phyloP scores from a whole-genome alignment of 2,113 vertebrate genomes.

The Rhinogobius similis region DNA sequence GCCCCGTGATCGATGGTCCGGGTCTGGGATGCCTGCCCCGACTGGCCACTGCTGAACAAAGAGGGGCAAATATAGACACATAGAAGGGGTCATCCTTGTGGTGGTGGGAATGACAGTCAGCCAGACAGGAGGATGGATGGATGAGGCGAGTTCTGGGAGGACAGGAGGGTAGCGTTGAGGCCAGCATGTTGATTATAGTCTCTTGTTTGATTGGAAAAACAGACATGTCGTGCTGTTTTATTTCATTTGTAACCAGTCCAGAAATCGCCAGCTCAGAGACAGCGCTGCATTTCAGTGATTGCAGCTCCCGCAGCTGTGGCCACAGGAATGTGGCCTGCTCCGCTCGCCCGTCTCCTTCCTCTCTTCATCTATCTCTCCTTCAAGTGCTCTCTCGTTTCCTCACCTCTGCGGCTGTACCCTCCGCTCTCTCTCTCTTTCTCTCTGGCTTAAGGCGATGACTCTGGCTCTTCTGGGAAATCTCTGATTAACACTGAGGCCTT shows the following conservation, averaged over 20 bases:
- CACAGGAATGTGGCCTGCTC: slow-evolving; percentile 74
- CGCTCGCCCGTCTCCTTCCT: slow-evolving; percentile 53
- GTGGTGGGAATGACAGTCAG: slow-evolving; percentile 51
- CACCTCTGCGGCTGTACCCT: slow-evolving; percentile 51
- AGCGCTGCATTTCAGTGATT: slow-evolving; percentile 74
- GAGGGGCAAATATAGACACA: slow-evolving; percentile 75
- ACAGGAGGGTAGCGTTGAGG: slow-evolving; percentile 58
- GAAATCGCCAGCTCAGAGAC: slow-evolving; percentile 67
- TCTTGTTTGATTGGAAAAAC: slow-evolving; percentile 74
- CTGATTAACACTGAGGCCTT: slow-evolving; percentile 65
- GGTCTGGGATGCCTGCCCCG: slow-evolving; percentile 61
- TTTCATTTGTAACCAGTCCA: slow-evolving; percentile 76
- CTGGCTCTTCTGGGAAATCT: slow-evolving; percentile 64
- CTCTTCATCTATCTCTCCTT: slow-evolving; percentile 61
- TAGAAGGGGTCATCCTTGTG: slow-evolving; percentile 65
- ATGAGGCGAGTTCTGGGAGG: slow-evolving; percentile 18
- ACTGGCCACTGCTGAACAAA: slow-evolving; percentile 73
- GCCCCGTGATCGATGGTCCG: slow-evolving; percentile 72
- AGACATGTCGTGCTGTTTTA: slow-evolving; percentile 74
- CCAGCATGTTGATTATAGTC: slow-evolving; percentile 68
- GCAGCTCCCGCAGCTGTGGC: slow-evolving; percentile 73
- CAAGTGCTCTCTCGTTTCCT: slow-evolving; percentile 68
- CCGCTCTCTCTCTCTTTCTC: slow-evolving; percentile 35
- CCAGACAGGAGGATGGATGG: slow-evolving; percentile 43
- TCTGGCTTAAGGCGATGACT: slow-evolving; percentile 59